phyloP scores from a whole-genome alignment of 2,113 vertebrate species.

The Phoenicopterus ruber region DNA sequence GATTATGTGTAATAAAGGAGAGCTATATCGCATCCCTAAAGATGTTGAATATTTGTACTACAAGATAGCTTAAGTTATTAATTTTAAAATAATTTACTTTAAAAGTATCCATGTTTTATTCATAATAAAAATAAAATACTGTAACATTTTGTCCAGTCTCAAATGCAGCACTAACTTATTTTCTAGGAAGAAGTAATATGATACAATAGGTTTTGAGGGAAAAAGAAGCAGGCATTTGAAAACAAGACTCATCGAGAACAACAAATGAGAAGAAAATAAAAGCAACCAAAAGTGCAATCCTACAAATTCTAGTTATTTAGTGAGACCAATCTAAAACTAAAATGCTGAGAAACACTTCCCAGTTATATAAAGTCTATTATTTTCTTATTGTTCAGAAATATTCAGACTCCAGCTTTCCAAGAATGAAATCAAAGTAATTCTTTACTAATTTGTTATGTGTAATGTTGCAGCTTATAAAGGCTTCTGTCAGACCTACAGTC shows the following conservation, averaged over 20 bases:
- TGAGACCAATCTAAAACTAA: neutral
- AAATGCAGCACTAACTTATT: neutral
- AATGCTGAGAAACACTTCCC: neutral
- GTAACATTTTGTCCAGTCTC: neutral
- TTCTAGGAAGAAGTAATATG: neutral
- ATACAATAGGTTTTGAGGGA: neutral
- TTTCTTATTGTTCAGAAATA: neutral
- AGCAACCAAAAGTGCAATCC: neutral
- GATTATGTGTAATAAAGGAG: neutral
- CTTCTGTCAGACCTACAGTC: neutral
- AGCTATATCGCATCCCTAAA: neutral
- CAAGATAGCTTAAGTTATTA: neutral
- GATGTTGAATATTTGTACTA: neutral
- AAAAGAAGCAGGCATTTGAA: rapidly evolving
- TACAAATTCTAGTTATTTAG: neutral
- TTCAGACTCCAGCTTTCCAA: neutral
- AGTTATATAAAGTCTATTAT: neutral
- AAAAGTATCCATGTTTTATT: neutral
- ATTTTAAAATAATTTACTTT: neutral
- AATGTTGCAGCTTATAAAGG: neutral
- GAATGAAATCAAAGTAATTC: neutral
- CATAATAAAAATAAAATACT: neutral
- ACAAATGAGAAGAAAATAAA: neutral
- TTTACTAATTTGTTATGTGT: neutral
- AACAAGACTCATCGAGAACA: neutral